Conservation (phyloP, 2,888 invertebrate species). For the Ametastegia equiseti region DNA sequence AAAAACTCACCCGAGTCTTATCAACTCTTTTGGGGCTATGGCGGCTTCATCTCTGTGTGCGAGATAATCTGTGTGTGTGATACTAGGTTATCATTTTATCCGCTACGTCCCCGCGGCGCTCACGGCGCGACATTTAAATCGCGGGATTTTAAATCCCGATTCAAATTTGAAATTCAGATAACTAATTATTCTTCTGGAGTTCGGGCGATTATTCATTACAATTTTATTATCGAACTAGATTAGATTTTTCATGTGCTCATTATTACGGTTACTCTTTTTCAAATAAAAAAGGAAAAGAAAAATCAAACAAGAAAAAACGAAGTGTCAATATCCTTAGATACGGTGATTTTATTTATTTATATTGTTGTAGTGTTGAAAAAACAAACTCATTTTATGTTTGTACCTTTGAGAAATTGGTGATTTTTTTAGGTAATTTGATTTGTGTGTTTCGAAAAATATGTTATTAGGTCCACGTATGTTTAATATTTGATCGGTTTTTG, state of each 20-base stretch:
- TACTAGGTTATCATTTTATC: not conserved
- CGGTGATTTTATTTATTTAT: constrained; percentile 32
- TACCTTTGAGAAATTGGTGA: constrained; percentile 50
- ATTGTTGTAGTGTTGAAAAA: constrained; percentile 37
- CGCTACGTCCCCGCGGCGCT: not conserved
- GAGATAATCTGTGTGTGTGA: not conserved
- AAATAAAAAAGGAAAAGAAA: not conserved
- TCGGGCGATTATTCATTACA: no score
- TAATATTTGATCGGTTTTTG: not conserved
- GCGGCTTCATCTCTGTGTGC: constrained; percentile 47
- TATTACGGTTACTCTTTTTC: not conserved
- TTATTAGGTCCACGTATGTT: not conserved
- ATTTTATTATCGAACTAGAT: no score
- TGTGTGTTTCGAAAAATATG: not conserved
- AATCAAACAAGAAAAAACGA: not conserved
- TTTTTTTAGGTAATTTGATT: constrained; percentile 49
- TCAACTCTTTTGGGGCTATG: constrained; percentile 47
- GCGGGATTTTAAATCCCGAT: not conserved
- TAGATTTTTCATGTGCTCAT: no score
- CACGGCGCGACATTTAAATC: not conserved
- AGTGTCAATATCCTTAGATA: constrained; percentile 27
- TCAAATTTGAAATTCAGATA: not conserved
- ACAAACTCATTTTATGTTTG: constrained; percentile 43
- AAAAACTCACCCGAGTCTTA: constrained; percentile 48
- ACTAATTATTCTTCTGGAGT: no score